phyloP scores from a whole-genome alignment of 2,888 invertebrate species.

The Leptinotarsa rubiginosa region DNA sequence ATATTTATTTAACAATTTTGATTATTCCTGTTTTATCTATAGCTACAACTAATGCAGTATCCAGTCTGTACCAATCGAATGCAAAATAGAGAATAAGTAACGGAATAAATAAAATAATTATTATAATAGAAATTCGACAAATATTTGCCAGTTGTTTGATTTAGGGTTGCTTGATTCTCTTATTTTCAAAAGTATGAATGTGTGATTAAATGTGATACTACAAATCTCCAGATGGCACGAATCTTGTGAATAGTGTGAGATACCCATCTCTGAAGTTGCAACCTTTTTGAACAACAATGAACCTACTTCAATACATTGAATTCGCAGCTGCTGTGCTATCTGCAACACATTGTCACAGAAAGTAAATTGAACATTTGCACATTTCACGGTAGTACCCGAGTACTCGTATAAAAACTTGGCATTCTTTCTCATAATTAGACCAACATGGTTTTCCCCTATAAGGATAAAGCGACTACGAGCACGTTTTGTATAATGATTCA shows the following conservation, averaged over 20 bases:
- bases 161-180: not conserved
- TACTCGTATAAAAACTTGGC: not conserved
- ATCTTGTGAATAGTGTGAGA: no score
- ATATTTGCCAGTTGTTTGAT: not conserved
- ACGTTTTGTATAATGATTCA: not conserved
- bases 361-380: not conserved
- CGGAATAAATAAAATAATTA: no score
- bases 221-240: not conserved
- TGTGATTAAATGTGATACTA: not conserved
- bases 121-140: no score
- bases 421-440: conserved; percentile 9
- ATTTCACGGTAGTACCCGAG: not conserved
- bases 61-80: no score
- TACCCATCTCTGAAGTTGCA: not conserved
- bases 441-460: conserved; percentile 5
- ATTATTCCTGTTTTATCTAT: no score
- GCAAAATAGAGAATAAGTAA: no score
- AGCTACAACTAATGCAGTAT: no score
- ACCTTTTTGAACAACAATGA: not conserved
- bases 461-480: not conserved
- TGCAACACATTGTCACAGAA: not conserved
- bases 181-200: not conserved
- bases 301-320: not conserved
- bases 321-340: conserved; percentile 1
- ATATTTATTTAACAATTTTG: no score